A percentile compares a stretch with the other conserved stretches of the same genome.
Conservation (phyloP, 2,113 vertebrate species). For the Leptodactylus fuscus region DNA sequence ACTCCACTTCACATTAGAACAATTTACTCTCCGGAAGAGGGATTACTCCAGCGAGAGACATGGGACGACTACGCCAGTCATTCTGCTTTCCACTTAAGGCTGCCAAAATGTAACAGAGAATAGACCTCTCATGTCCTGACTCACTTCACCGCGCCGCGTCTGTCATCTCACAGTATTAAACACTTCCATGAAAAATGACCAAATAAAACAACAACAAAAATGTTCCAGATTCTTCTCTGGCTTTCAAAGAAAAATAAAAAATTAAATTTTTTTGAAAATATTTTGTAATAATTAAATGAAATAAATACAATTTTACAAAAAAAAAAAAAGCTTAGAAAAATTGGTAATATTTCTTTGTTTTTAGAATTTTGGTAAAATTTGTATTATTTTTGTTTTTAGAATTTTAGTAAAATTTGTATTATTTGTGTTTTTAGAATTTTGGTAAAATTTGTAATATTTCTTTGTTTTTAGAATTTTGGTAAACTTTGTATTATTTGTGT, state of each 20-base stretch:
- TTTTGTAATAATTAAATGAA: background rate
- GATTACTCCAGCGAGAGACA: constrained; percentile 52
- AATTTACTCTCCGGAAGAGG: constrained; percentile 54
- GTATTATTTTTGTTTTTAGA: no score
- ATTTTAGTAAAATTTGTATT: no score
- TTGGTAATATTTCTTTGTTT: no score
- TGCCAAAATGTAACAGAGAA: constrained; percentile 57
- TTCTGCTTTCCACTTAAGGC: constrained; percentile 47
- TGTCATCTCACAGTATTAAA: constrained; percentile 28
- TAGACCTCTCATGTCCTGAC: constrained; percentile 38
- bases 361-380: no score
- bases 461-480: no score
- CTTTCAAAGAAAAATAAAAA: background rate
- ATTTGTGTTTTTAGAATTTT: no score
- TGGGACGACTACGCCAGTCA: constrained; percentile 35
- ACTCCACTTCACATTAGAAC: constrained; percentile 55
- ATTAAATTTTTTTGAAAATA: background rate
- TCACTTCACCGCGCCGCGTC: constrained; percentile 14
- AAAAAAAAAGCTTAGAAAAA: no score
- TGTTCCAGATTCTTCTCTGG: background rate
- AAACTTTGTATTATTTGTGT: no score
- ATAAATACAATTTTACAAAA: no score
- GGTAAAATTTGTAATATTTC: no score
- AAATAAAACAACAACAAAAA: background rate
- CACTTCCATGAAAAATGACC: constrained; percentile 3